Evolutionary conservation across 1,140 invertebrate genomes (phyloP).

Genomic region (Ceratosolen fusciceps): DNA sequence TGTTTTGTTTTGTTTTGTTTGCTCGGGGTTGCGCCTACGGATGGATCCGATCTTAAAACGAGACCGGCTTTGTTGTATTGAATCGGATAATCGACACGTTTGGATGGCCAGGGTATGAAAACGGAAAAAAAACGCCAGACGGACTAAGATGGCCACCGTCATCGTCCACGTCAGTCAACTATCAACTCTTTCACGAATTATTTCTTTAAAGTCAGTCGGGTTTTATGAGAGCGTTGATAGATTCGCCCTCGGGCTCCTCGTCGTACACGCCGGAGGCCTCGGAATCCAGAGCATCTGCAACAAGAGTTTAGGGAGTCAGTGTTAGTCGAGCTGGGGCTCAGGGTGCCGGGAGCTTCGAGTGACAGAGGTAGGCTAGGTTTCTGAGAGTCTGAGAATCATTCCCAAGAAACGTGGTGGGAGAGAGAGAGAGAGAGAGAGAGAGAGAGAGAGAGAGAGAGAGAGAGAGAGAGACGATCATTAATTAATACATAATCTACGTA

Average conservation of each 20-base stretch:
- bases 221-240: conserved; percentile 46
- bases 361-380: background rate
- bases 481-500: background rate
- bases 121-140: background rate
- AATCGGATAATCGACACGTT: background rate
- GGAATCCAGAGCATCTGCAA: conserved; percentile 51
- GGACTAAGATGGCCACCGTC: background rate
- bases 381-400: background rate
- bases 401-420: background rate
- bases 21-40: no score
- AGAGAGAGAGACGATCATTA: background rate
- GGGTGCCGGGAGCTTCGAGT: background rate
- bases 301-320: conserved; percentile 7
- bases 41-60: no score
- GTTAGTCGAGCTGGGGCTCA: background rate
- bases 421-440: no score
- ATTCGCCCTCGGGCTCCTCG: conserved; percentile 50
- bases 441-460: no score
- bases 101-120: background rate
- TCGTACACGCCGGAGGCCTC: conserved; percentile 45
- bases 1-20: background rate
- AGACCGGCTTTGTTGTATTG: no score
- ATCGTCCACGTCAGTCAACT: background rate
- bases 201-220: conserved; percentile 38
- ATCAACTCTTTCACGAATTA: background rate